phyloP scores from a whole-genome alignment of 2,797 vertebrate genomes.

The Lagorchestes hirsutus region DNA sequence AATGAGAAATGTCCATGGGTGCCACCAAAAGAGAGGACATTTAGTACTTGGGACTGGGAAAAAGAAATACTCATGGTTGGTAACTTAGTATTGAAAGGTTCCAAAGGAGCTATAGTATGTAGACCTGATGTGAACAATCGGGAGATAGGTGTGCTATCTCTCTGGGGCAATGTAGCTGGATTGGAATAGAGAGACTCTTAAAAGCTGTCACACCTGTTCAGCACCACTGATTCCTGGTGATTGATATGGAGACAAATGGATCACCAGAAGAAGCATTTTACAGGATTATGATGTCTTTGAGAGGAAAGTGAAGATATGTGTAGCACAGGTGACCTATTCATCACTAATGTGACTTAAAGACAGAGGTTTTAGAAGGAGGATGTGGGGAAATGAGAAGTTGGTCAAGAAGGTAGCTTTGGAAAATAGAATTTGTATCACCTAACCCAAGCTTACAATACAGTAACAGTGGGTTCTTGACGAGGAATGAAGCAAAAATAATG shows the following conservation, averaged over 20 bases:
- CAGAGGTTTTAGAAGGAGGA: not conserved
- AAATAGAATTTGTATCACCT: not conserved
- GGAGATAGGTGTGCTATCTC: not conserved
- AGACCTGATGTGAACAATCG: not conserved
- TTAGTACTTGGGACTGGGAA: not conserved
- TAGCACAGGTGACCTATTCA: not conserved
- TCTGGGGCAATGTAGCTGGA: not conserved
- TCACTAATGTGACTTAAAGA: not conserved
- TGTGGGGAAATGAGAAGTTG: not conserved
- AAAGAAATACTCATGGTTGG: not conserved
- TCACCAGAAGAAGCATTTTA: not conserved
- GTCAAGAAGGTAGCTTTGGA: not conserved
- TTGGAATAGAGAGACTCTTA: not conserved
- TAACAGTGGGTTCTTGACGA: not conserved
- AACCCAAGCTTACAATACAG: not conserved
- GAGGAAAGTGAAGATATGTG: not conserved
- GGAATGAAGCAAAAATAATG: not conserved
- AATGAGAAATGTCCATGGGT: not conserved
- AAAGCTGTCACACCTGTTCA: not conserved
- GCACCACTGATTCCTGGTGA: not conserved
- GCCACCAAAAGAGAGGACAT: not conserved
- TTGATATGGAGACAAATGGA: not conserved
- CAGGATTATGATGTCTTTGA: not conserved
- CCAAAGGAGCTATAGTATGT: not conserved
- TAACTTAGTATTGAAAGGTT: not conserved